Evolutionary conservation across 2,888 invertebrate genomes (phyloP).

Genomic region (Parapristionchus giblindavisi): DNA sequence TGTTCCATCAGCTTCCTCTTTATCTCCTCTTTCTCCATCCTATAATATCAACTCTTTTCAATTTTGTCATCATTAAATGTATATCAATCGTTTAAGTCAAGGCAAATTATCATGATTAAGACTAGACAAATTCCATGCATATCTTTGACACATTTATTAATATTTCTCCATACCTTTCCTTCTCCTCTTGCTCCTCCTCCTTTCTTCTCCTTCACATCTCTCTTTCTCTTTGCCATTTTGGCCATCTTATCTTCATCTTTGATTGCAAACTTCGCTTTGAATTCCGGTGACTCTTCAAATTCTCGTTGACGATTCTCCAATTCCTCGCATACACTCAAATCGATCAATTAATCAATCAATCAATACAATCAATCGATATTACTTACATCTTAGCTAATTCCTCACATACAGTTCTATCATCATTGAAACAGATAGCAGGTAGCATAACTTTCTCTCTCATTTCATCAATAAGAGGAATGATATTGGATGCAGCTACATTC

Average conservation of each 20-base stretch:
- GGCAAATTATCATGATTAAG: no score
- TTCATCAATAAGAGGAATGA: constrained; percentile 62
- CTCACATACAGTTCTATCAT: constrained; percentile 66
- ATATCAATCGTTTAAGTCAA: no score
- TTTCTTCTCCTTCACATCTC: constrained; percentile 64
- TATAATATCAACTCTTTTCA: not conserved
- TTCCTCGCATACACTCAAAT: constrained; percentile 51
- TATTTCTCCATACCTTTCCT: constrained; percentile 19
- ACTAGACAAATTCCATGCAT: no score
- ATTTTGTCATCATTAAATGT: not conserved
- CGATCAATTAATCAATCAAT: not conserved
- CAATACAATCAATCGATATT: not conserved
- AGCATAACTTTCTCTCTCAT: constrained; percentile 60
- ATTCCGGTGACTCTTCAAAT: constrained; percentile 61
- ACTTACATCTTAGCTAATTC: constrained; percentile 47
- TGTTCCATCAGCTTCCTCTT: constrained; percentile 45
- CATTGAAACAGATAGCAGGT: constrained; percentile 68
- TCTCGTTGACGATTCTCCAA: constrained; percentile 49
- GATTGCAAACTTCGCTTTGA: constrained; percentile 62
- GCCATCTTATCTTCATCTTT: constrained; percentile 66
- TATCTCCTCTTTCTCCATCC: constrained; percentile 47
- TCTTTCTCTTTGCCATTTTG: constrained; percentile 64
- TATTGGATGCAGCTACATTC: constrained; percentile 58
- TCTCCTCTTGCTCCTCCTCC: constrained; percentile 50
- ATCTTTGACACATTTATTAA: not conserved